Percentiles rank a stretch among this genome's conserved stretches.
These are phyloP conservation scores for Marmota flaviventris DNA, from an alignment of 2,113 vertebrate species.

Conservation along the genomic window DNA sequence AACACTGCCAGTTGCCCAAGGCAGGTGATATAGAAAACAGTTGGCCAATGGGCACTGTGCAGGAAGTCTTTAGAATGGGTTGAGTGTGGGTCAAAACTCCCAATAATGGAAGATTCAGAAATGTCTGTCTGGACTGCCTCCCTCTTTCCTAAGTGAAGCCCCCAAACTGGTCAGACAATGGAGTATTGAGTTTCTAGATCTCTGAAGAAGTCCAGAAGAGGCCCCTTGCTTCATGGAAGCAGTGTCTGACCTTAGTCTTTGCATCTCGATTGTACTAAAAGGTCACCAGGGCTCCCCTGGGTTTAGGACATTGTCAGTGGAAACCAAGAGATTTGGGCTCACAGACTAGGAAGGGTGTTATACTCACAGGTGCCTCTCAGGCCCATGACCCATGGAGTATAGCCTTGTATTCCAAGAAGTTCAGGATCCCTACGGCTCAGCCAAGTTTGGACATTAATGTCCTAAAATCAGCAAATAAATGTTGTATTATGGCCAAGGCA, in stretches of 20 bases:
- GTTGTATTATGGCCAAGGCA: constrained; percentile 72
- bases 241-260: background rate
- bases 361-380: constrained; percentile 55
- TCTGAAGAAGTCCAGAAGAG: background rate
- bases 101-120: constrained; percentile 5
- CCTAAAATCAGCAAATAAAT: constrained; percentile 81
- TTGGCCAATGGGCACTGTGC: background rate
- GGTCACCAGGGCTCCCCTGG: background rate
- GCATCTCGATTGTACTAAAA: background rate
- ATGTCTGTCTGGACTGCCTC: background rate
- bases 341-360: background rate
- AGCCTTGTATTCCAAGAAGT: constrained; percentile 73
- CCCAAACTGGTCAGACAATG: background rate
- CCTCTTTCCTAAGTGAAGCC: background rate
- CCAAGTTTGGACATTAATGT: constrained; percentile 71
- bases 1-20: background rate
- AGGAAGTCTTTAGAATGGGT: background rate
- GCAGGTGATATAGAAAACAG: background rate
- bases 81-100: constrained; percentile 34
- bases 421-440: constrained; percentile 56
- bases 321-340: background rate
- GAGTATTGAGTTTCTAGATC: background rate
- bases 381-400: background rate
- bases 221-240: background rate
- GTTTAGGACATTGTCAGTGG: background rate